Percentiles rank a stretch among this genome's conserved stretches.
These are phyloP conservation scores for Drosophila bocqueti DNA, from an alignment of 1,140 invertebrate genomes.

Conservation along the genomic window DNA sequence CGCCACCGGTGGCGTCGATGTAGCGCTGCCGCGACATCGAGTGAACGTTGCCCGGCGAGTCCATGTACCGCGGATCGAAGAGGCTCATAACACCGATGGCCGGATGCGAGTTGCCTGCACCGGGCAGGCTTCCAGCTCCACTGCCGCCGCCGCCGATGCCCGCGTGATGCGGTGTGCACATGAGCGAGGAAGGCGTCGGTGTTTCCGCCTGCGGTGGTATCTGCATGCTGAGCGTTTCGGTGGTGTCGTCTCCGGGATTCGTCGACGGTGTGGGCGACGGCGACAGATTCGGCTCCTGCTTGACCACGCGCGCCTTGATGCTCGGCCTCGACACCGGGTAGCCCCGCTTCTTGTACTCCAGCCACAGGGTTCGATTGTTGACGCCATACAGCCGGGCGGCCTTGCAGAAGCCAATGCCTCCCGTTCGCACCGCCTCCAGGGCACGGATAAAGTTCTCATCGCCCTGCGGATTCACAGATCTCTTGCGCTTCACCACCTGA, in stretches of 20 bases:
- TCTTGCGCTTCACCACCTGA: slow-evolving; percentile 87
- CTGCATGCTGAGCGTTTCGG: slow-evolving; percentile 86
- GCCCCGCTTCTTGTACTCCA: slow-evolving; percentile 93
- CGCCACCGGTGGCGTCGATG: slow-evolving; percentile 82
- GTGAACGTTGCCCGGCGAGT: slow-evolving; percentile 86
- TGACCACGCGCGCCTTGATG: slow-evolving; percentile 89
- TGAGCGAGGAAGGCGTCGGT: slow-evolving; percentile 84
- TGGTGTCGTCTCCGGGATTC: slow-evolving; percentile 73
- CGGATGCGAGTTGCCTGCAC: slow-evolving; percentile 81
- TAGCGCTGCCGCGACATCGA: slow-evolving; percentile 85
- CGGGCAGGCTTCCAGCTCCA: slow-evolving; percentile 51
- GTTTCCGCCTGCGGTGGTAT: slow-evolving; percentile 86
- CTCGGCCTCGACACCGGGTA: slow-evolving; percentile 91
- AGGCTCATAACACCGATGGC: slow-evolving; percentile 87
- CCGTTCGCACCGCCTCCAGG: slow-evolving; percentile 91
- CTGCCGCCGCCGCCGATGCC: slow-evolving; percentile 37
- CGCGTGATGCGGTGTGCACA: slow-evolving; percentile 84
- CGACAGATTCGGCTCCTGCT: slow-evolving; percentile 87
- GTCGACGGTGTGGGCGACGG: slow-evolving; percentile 85
- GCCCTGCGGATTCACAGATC: slow-evolving; percentile 89
- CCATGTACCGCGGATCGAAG: slow-evolving; percentile 87
- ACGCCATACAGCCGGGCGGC: slow-evolving; percentile 92
- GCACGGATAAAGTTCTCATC: slow-evolving; percentile 92
- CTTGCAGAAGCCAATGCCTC: slow-evolving; percentile 94
- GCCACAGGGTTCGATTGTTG: slow-evolving; percentile 93